Percentiles rank a stretch among this genome's conserved stretches.
Evolutionary conservation across 2,888 invertebrate genomes (phyloP).

Genomic region (Gymnosoma rotundatum): DNA sequence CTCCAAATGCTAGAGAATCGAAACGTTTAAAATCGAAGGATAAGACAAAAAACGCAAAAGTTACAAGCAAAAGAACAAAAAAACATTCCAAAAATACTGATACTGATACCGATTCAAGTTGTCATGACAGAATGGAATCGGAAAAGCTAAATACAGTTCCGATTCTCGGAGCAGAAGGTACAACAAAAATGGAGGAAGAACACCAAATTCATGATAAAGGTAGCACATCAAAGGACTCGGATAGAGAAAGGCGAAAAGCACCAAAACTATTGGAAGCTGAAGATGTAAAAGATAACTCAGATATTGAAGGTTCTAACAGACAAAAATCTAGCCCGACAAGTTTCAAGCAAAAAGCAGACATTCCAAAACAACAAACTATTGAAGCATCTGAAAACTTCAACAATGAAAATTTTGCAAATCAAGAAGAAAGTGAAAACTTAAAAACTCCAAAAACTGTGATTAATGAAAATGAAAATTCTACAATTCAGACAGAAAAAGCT

Average conservation of each 20-base stretch:
- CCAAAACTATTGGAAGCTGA: not conserved
- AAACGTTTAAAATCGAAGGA: not conserved
- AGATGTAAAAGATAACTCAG: not conserved
- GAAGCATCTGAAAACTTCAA: not conserved
- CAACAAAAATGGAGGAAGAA: not conserved
- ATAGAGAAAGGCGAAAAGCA: not conserved
- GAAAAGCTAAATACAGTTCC: not conserved
- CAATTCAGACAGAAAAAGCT: not conserved
- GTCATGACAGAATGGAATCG: not conserved
- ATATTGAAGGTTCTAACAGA: not conserved
- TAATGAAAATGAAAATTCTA: not conserved
- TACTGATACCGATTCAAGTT: not conserved
- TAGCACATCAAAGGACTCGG: not conserved
- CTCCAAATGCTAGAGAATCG: not conserved
- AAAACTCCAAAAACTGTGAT: not conserved
- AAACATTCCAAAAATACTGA: not conserved
- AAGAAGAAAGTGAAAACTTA: not conserved
- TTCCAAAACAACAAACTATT: not conserved
- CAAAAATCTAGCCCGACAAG: not conserved
- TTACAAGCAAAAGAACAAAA: not conserved
- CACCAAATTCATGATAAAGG: not conserved
- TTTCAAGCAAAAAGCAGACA: not conserved
- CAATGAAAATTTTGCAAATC: not conserved
- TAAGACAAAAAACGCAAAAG: not conserved
- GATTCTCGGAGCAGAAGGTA: not conserved